Conservation (phyloP, 2,797 vertebrate genomes). For the Chrysolophus pictus region DNA sequence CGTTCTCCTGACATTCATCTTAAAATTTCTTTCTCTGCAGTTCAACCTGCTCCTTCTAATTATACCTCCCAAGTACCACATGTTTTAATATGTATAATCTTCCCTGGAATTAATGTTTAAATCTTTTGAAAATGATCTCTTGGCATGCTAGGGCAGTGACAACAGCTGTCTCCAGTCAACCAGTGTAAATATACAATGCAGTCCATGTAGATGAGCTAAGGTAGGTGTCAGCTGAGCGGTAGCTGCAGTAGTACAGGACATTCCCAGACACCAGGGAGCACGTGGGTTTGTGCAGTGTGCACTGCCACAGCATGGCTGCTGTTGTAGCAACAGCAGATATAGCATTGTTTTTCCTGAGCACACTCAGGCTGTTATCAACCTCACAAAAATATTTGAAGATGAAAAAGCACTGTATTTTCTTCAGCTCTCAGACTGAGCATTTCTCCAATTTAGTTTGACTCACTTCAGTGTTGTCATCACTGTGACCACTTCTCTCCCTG, state of each 20-base stretch:
- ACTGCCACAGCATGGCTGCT: background rate
- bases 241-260: background rate
- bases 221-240: background rate
- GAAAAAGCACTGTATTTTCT: background rate
- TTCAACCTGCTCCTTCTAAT: slow-evolving; percentile 40
- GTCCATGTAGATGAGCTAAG: background rate
- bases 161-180: background rate
- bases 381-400: background rate
- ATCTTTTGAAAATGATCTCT: background rate
- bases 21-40: background rate
- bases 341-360: background rate
- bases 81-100: background rate
- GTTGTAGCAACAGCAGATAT: background rate
- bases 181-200: background rate
- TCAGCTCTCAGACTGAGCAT: background rate
- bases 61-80: background rate
- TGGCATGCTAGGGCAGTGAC: background rate
- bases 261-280: background rate
- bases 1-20: background rate
- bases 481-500: background rate
- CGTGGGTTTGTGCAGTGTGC: background rate
- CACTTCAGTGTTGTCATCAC: background rate
- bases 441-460: slow-evolving; percentile 2
- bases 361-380: background rate
- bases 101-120: background rate